These are phyloP conservation scores for Melipona beecheii DNA, from an alignment of 2,888 invertebrate genomes.

Conservation along the genomic window DNA sequence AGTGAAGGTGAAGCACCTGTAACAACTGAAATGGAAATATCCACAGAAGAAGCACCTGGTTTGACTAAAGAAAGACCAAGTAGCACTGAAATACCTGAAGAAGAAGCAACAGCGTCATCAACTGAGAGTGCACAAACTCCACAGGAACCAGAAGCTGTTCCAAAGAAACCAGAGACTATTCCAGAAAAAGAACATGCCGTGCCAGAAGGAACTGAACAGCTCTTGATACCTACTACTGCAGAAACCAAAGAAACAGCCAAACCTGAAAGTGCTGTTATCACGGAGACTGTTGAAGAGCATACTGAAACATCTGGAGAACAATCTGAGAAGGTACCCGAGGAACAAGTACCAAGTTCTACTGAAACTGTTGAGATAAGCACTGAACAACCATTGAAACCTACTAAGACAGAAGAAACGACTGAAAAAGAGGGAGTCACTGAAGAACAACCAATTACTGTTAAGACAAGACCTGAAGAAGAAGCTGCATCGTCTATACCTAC, in stretches of 20 bases:
- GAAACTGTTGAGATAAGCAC: constrained; percentile 24
- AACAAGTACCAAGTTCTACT: constrained; percentile 40
- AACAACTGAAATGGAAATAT: constrained; percentile 10
- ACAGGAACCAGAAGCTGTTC: constrained; percentile 14
- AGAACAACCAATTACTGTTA: constrained; percentile 30
- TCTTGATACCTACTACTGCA: constrained; percentile 33
- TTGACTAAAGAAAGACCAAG: constrained; percentile 37
- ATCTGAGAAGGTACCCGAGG: constrained; percentile 30
- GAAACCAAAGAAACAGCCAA: constrained; percentile 51
- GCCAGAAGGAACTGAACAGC: constrained; percentile 44
- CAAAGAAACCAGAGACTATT: constrained; percentile 28
- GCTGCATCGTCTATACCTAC: constrained; percentile 36
- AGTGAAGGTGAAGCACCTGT: constrained; percentile 45
- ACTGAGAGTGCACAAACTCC: neutral
- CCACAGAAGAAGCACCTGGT: constrained; percentile 36
- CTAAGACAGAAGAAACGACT: constrained; percentile 10
- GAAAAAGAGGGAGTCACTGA: constrained; percentile 32
- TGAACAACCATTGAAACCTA: constrained; percentile 21
- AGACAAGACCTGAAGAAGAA: constrained; percentile 56
- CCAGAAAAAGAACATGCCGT: constrained; percentile 23
- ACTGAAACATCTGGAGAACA: constrained; percentile 42
- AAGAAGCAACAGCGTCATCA: constrained; percentile 8
- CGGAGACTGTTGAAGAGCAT: constrained; percentile 51
- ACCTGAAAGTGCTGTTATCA: constrained; percentile 32
- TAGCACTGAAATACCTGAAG: constrained; percentile 37